Evolutionary conservation across 1,140 invertebrate genomes (phyloP).

Genomic region (Holcopasites calliopsidis): DNA sequence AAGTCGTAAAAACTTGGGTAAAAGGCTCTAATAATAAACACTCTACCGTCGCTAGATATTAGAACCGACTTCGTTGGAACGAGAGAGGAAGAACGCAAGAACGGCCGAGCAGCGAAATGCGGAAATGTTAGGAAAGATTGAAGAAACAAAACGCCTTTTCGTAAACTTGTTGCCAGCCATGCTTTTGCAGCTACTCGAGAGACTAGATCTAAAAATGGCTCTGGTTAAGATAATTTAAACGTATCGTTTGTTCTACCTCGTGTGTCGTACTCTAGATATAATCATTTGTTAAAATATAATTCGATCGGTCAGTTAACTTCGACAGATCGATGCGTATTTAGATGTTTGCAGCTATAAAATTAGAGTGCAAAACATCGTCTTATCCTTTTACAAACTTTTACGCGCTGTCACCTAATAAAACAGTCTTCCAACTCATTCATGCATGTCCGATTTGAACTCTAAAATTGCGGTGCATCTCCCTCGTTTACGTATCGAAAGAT

Average conservation of each 20-base stretch:
- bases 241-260: constrained; percentile 25
- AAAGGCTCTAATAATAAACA: background rate
- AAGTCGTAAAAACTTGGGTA: background rate
- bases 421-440: constrained; percentile 50
- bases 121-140: too few relatives aligned
- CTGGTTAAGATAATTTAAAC: constrained; percentile 43
- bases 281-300: constrained; percentile 42
- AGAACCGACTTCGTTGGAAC: background rate
- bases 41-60: background rate
- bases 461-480: background rate
- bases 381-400: constrained; percentile 28
- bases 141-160: constrained; percentile 1
- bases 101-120: constrained; percentile 23
- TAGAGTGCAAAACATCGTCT: constrained; percentile 46
- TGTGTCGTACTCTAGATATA: constrained; percentile 13
- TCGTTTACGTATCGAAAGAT: background rate
- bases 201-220: constrained; percentile 46
- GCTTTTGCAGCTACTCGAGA: constrained; percentile 25
- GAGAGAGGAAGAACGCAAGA: background rate
- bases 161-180: constrained; percentile 2
- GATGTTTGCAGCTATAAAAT: constrained; percentile 40
- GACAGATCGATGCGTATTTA: constrained; percentile 27
- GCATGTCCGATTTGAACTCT: constrained; percentile 5
- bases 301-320: constrained; percentile 21
- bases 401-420: constrained; percentile 38